Base-by-base conservation (phyloP, 2,113 vertebrate species). In the Loxodonta africana region DNA sequence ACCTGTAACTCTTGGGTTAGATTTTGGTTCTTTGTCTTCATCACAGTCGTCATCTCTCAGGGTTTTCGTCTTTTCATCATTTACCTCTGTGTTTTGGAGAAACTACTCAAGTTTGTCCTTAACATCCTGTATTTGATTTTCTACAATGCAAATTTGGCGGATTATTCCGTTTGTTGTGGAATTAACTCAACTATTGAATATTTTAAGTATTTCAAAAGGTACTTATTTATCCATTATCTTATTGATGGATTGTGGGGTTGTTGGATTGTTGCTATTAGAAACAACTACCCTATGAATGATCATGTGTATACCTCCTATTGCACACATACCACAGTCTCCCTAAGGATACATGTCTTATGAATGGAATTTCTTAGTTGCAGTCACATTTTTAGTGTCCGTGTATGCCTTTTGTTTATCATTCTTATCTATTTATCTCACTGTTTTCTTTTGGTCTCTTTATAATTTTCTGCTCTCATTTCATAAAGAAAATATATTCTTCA, bases 131-230 rank as follows among this genome's bases (percentile, higher is more conserved):
- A 73, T 80, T 80, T 84, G 20, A 67, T 78, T 86, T 88, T 89
- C 6, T 21, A 23, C 25, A 63, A 4, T 74, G 6, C 5, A 80
- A 41, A 83, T 89, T 78, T 9, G 80, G 71, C 28, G 11, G 26
- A 60, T 83, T 89, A 62, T 69, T 88, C 25, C 10, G 91, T 94
- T 93, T 80, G 4, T 57, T 91, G 33, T 86, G 30, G 23, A 80
- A 89, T 86, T 91, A 73, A 96, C 80, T 74, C 15, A 83, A 26
- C n/a, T 83, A 89, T 15, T 86, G 26, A 80, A 53, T 93, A 93
- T 89, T 77, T 86, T 74, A 83, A 74, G 21, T 86, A 46, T 69
- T 86, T 6, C 20, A 69, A 93, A 89, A 87, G 73, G 17, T 44
- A 51, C 60, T n/a, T 69, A 84, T 51, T 60, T 88, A 69, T 25